phyloP scores from a whole-genome alignment of 2,113 vertebrate genomes.

The Pseudorasbora parva region DNA sequence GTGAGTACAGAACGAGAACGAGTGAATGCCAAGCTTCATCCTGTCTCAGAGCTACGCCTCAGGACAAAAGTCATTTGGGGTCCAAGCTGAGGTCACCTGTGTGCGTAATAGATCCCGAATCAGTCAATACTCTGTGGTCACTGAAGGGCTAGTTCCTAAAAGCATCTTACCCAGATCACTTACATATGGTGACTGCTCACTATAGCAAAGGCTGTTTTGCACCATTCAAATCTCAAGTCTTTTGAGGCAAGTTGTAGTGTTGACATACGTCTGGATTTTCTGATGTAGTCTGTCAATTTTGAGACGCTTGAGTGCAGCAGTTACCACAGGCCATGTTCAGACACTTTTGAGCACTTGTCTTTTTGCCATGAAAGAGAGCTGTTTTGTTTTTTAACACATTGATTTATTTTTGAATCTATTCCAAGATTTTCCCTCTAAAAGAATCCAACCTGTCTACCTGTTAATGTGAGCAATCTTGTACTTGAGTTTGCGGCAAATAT shows the following conservation, averaged over 20 bases:
- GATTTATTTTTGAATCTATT: constrained; percentile 6
- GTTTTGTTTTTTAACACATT: neutral
- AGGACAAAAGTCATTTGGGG: neutral
- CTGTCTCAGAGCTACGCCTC: neutral
- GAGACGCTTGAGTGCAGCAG: neutral
- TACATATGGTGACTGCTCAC: neutral
- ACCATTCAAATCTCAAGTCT: neutral
- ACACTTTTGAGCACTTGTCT: neutral
- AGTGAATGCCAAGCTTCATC: neutral
- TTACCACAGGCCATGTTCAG: neutral
- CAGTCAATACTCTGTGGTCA: constrained; percentile 24
- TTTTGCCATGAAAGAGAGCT: neutral
- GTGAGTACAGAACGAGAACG: neutral
- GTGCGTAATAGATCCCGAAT: constrained; percentile 24
- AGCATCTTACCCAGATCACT: neutral
- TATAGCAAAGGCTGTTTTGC: neutral
- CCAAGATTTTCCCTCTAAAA: neutral
- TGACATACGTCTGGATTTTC: neutral
- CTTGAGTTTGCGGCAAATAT: constrained; percentile 8
- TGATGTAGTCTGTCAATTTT: neutral
- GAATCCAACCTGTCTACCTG: neutral
- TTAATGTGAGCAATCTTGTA: constrained; percentile 12
- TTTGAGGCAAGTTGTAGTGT: neutral
- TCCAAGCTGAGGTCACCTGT: constrained; percentile 5
- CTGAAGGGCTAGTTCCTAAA: neutral